A percentile compares a stretch with the other conserved stretches of the same genome.
Evolutionary conservation across 37 sponge, comb jelly and placozoan genomes (phyloP).

Genomic region (Lycopodina hypogea): DNA sequence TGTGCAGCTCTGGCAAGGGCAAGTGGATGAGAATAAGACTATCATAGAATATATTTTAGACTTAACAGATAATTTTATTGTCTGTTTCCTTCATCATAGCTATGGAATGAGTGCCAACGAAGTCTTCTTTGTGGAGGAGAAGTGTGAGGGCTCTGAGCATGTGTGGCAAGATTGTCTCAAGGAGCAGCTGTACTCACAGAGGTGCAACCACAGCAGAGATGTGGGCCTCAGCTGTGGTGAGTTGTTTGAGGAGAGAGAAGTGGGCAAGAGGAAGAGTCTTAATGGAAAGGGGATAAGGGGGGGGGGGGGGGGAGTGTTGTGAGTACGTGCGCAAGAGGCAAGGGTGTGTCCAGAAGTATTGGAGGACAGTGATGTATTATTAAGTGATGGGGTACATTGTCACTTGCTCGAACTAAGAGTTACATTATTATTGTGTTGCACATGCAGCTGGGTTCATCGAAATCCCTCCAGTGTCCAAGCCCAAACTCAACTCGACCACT

Average conservation of each 20-base stretch:
- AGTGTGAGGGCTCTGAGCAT: slow-evolving; percentile 14
- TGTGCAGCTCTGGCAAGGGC: no score
- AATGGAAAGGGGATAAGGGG: slow-evolving; percentile 9
- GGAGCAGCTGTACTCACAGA: not conserved
- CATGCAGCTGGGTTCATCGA: no score
- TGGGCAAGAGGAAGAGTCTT: slow-evolving; percentile 9
- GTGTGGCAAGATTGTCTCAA: slow-evolving; percentile 11
- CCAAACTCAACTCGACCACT: not conserved
- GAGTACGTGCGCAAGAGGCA: no score
- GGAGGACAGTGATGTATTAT: no score
- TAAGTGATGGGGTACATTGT: no score
- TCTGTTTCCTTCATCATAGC: not conserved
- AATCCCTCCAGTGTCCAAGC: no score
- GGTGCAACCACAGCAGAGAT: slow-evolving; percentile 13
- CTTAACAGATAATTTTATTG: no score
- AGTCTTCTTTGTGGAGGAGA: slow-evolving; percentile 14
- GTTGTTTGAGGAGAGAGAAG: slow-evolving; percentile 19
- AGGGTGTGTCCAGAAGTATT: no score
- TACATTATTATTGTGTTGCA: no score
- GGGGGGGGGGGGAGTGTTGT: slow-evolving; percentile 1
- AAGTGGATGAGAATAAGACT: no score
- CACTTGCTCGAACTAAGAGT: no score
- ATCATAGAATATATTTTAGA: no score
- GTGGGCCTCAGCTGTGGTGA: slow-evolving; percentile 38
- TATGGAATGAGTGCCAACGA: slow-evolving; percentile 8